Evolutionary conservation across 92 coral and sea anemone species (phyloP).

Genomic region (Chrysogorgia sp.): DNA sequence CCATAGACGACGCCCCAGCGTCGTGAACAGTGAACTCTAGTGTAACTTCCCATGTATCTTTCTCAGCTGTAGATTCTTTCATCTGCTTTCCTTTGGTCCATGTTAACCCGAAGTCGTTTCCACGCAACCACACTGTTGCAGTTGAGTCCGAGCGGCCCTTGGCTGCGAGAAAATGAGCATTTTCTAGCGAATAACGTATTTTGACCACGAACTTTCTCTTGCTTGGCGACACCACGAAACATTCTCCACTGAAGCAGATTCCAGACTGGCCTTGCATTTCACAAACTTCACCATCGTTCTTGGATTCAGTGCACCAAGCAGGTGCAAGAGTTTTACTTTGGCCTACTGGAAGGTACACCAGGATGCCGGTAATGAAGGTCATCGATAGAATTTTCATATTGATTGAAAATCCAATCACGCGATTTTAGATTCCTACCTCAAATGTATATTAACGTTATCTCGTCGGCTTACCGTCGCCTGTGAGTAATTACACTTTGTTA

Average conservation of each 20-base stretch:
- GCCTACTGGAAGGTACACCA: background rate
- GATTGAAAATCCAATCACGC: no score
- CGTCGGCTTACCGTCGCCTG: background rate
- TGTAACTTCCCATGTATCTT: constrained; percentile 48
- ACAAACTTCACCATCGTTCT: background rate
- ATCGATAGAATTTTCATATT: background rate
- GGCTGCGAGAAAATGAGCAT: background rate
- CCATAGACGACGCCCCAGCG: background rate
- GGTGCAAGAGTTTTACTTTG: background rate
- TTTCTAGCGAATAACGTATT: constrained; percentile 11
- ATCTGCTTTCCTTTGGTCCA: constrained; percentile 51
- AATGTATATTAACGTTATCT: no score
- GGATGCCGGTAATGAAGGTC: background rate
- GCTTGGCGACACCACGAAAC: background rate
- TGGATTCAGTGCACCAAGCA: no score
- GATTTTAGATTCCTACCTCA: no score
- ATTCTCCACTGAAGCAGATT: background rate
- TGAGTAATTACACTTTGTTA: background rate
- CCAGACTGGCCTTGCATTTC: background rate
- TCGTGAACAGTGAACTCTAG: constrained; percentile 19
- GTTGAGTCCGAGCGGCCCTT: background rate
- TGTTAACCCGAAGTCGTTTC: constrained; percentile 49
- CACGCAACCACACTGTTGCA: constrained; percentile 56
- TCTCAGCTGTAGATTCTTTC: constrained; percentile 18
- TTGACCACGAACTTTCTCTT: background rate